phyloP scores from a whole-genome alignment of 2,113 vertebrate genomes.

The Odontophorus gujanensis region DNA sequence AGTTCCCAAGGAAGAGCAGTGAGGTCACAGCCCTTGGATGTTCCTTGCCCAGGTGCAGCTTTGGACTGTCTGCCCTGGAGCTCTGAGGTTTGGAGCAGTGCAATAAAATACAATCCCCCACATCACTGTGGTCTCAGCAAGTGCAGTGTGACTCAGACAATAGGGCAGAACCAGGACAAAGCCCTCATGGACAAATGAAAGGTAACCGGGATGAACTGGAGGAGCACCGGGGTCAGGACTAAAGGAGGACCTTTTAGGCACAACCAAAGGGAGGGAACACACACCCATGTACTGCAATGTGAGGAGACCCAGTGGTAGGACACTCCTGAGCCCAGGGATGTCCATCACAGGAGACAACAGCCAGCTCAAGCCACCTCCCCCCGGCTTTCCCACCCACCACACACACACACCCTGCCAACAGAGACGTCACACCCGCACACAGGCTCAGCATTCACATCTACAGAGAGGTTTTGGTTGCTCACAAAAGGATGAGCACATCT shows the following conservation, averaged over 20 bases:
- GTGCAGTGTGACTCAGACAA: neutral
- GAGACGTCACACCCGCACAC: neutral
- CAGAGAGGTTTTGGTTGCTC: accelerated
- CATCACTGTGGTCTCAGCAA: slow-evolving; percentile 6
- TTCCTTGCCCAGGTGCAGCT: accelerated
- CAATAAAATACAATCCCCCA: neutral
- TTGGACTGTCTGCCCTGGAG: neutral
- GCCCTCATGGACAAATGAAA: slow-evolving; percentile 1
- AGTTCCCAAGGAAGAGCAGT: accelerated
- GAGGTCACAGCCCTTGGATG: neutral
- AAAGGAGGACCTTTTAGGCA: neutral
- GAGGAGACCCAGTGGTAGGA: accelerated
- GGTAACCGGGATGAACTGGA: neutral
- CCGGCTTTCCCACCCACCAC: neutral
- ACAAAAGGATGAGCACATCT: neutral
- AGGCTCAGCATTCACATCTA: accelerated
- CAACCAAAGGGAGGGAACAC: neutral
- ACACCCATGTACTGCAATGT: accelerated
- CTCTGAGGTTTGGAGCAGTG: neutral
- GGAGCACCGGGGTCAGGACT: neutral
- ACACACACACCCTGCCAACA: neutral
- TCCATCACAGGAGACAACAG: neutral
- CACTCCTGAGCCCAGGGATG: neutral
- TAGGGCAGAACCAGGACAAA: neutral
- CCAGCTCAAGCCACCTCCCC: accelerated